These are phyloP conservation scores for Oreortyx pictus DNA, from an alignment of 2,797 vertebrate genomes.

Conservation along the genomic window DNA sequence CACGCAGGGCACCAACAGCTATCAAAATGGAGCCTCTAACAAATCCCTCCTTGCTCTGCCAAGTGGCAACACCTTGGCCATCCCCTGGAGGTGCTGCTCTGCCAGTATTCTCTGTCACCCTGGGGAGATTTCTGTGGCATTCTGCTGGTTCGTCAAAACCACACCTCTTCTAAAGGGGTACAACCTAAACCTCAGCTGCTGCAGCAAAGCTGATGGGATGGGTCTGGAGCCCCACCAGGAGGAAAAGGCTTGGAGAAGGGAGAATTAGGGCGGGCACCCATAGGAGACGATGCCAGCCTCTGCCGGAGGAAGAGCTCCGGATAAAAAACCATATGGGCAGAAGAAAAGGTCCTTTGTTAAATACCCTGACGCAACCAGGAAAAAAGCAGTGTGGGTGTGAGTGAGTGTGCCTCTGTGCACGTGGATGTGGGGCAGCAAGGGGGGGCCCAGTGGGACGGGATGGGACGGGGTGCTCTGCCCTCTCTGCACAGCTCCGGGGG, in stretches of 20 bases:
- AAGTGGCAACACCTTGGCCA: neutral
- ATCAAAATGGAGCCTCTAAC: neutral
- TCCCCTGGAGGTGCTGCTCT: neutral
- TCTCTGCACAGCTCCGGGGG: constrained; percentile 63
- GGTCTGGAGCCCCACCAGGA: neutral
- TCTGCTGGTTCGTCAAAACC: neutral
- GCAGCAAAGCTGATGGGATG: neutral
- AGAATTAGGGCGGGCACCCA: neutral
- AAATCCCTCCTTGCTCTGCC: neutral
- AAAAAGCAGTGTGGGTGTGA: neutral
- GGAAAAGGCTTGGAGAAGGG: constrained; percentile 8
- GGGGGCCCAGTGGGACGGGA: constrained; percentile 46
- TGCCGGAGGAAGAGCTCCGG: constrained; percentile 23
- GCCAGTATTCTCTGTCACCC: neutral
- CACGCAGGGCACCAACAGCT: neutral
- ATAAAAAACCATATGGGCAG: neutral
- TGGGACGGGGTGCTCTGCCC: constrained; percentile 56
- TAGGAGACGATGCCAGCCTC: neutral
- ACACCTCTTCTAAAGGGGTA: neutral
- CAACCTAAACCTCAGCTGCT: neutral
- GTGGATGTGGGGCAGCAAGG: neutral
- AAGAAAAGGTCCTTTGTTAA: constrained; percentile 54
- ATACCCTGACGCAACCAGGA: neutral
- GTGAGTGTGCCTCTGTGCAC: neutral
- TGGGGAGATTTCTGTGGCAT: neutral